Evolutionary conservation across 2,113 vertebrate species (phyloP).

Genomic region (Acanthochromis polyacanthus): DNA sequence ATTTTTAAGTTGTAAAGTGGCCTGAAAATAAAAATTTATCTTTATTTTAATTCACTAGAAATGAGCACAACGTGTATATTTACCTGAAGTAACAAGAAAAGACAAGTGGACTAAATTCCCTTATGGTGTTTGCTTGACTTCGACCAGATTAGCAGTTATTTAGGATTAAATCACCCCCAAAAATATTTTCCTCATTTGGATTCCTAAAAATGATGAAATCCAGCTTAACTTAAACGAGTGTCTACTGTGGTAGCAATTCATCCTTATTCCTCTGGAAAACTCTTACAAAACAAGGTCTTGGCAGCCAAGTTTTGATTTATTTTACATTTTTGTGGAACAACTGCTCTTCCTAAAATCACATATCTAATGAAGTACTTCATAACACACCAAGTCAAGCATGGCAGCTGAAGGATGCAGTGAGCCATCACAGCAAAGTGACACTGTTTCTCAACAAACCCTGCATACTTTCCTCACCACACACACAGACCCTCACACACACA

Average conservation of each 20-base stretch:
- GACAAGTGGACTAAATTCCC: no score
- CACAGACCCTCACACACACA: conserved; percentile 5
- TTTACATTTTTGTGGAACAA: conserved; percentile 50
- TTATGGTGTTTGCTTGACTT: no score
- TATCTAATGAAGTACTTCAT: conserved; percentile 48
- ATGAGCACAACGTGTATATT: no score
- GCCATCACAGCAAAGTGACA: conserved; percentile 36
- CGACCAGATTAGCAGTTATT: neutral
- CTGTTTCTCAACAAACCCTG: conserved; percentile 45
- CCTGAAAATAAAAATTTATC: no score
- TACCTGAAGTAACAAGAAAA: no score
- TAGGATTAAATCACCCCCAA: neutral
- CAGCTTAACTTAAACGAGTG: neutral
- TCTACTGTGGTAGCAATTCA: conserved; percentile 31
- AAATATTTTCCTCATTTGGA: neutral
- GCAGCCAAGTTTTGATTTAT: conserved; percentile 31
- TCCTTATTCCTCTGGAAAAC: conserved; percentile 34
- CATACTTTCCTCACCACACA: conserved; percentile 40
- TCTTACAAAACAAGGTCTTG: conserved; percentile 24
- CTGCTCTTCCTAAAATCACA: conserved; percentile 45
- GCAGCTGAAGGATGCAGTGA: conserved; percentile 46
- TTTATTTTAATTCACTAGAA: no score
- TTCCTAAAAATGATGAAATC: neutral
- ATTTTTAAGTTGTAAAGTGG: no score
- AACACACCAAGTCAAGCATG: conserved; percentile 32